These are phyloP conservation scores for Sicus ferrugineus DNA, from an alignment of 2,888 invertebrate species.

Conservation along the genomic window DNA sequence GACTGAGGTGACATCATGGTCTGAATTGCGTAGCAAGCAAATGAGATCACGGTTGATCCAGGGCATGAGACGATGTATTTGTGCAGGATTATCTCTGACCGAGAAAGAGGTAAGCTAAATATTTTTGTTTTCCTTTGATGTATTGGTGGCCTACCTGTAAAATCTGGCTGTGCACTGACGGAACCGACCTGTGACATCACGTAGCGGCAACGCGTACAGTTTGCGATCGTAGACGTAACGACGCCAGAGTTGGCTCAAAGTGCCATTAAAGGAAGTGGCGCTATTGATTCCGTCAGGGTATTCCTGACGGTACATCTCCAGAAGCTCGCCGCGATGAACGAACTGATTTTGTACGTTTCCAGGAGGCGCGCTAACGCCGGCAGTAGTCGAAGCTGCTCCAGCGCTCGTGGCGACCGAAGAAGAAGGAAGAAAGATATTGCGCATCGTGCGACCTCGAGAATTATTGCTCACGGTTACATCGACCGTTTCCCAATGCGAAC, in stretches of 20 bases:
- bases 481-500: not conserved
- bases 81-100: constrained; percentile 78
- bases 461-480: constrained; percentile 7
- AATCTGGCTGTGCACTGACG: constrained; percentile 79
- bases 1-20: constrained; percentile 73
- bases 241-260: constrained; percentile 65
- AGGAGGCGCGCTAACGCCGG: constrained; percentile 26
- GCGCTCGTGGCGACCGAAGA: constrained; percentile 6
- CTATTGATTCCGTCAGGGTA: constrained; percentile 48
- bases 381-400: not conserved
- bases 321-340: constrained; percentile 52
- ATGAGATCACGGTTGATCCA: constrained; percentile 89
- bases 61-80: constrained; percentile 82
- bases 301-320: constrained; percentile 57
- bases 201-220: constrained; percentile 76
- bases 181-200: constrained; percentile 75
- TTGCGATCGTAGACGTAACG: constrained; percentile 79
- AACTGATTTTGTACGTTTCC: constrained; percentile 40
- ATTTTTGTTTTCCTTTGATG: not conserved
- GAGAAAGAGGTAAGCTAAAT: not conserved
- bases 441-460: constrained; percentile 7
- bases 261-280: constrained; percentile 42
- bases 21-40: constrained; percentile 70
- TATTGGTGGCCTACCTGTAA: constrained; percentile 69
- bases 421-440: constrained; percentile 20